phyloP scores from a whole-genome alignment of 2,797 vertebrate genomes.

The Pseudomugil tenellus region DNA sequence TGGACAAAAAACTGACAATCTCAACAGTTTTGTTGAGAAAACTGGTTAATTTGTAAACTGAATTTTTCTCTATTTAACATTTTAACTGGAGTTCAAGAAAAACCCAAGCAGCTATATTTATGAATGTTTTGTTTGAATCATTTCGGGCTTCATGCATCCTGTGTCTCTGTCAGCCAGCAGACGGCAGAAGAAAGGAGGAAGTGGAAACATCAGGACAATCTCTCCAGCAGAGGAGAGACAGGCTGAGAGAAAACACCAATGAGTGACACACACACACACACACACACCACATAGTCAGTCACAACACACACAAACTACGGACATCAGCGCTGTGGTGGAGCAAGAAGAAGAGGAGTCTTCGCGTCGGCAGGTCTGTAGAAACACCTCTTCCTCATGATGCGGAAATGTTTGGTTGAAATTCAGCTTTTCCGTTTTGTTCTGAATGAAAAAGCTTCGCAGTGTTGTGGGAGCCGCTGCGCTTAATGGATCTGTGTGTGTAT shows the following conservation, averaged over 20 bases:
- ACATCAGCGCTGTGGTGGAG: conserved; percentile 66
- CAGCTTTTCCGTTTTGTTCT: conserved; percentile 12
- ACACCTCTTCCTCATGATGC: background rate
- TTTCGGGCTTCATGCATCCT: conserved; percentile 24
- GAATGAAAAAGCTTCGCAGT: conserved; percentile 24
- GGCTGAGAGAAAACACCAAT: conserved; percentile 47
- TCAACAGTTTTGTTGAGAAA: background rate
- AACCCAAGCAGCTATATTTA: background rate
- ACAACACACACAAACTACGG: conserved; percentile 64
- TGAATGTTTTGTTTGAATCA: background rate
- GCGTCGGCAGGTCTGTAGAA: conserved; percentile 77
- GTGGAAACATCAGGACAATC: conserved; percentile 82
- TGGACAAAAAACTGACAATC: background rate
- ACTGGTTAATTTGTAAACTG: background rate
- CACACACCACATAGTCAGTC: conserved; percentile 1
- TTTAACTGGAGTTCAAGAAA: background rate
- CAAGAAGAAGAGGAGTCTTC: conserved; percentile 74
- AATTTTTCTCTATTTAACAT: background rate
- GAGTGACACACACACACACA: conserved; percentile 49
- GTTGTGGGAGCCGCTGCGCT: conserved; percentile 16
- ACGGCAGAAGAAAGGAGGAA: conserved; percentile 85
- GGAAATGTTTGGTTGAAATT: background rate
- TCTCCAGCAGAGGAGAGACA: conserved; percentile 53
- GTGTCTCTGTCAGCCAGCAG: conserved; percentile 69
- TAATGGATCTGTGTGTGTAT: too few relatives aligned